Evolutionary conservation across 2,888 invertebrate genomes (phyloP), one percentile per base, ranked within the genome.

Genomic region (Theretra japonica): DNA sequence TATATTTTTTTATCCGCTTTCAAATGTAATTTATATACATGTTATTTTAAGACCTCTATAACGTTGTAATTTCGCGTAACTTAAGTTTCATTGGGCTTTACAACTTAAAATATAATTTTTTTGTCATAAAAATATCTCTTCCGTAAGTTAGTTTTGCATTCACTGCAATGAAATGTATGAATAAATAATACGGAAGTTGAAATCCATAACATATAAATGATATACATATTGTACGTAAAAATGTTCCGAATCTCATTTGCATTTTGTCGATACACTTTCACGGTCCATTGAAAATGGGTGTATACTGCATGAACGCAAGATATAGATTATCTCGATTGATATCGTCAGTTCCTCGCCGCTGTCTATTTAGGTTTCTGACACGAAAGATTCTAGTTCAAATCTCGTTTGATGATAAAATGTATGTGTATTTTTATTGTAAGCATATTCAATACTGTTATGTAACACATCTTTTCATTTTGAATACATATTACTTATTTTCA

Each of bases 311-410:
- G 23, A 23, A 58, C 17, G 58, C 58, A 58, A 58, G 25, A 23
- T 58, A 23, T 25, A 58, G 58, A 58, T 58, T 23, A 58, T 58
- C 58, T 58, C 58, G 25, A 58, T 58, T 58, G 58, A 58, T 58
- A 58, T 58, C 23, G 25, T 25, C 23, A 28, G 58, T 25, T 58
- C 58, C 57, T 57, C 58, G 58, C 23, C 58, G 58, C 15, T 58
- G 58, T 58, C 58, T 58, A 58, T 58, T 58, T 28, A 58, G 58
- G 58, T 58, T 58, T n/a, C 62, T 62, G 62, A 62, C 33, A 33
- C 62, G 8, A 62, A 62, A 62, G 33, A 33, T 62, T 62, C 62
- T 62, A 30, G 28, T 62, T n/a, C 28, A 30, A 30, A 30, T 33
- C 33, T 33, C 28, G 17, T 59, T 23, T 62, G n/a, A 62, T n/a